These are phyloP conservation scores for Pogoniulus pusillus DNA, from an alignment of 2,797 vertebrate genomes.

Conservation along the genomic window DNA sequence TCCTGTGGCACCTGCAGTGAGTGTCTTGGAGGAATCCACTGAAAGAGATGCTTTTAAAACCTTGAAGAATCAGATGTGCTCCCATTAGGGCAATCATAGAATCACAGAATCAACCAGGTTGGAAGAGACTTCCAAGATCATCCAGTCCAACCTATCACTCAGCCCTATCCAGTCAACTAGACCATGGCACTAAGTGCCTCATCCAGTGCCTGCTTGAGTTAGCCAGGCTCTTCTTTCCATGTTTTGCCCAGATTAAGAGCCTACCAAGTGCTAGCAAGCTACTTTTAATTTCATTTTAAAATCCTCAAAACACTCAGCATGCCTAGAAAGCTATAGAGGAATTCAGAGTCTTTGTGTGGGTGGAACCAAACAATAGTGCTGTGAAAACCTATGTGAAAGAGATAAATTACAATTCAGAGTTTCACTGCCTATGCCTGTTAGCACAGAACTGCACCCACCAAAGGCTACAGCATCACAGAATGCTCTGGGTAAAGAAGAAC, in stretches of 20 bases:
- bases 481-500: no score
- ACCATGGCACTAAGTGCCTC: no score
- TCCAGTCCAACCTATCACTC: no score
- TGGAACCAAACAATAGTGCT: neutral
- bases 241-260: neutral
- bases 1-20: neutral
- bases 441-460: neutral
- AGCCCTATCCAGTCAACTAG: no score
- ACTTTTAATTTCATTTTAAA: neutral
- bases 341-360: neutral
- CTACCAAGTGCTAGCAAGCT: neutral
- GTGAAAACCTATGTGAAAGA: neutral
- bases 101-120: no score
- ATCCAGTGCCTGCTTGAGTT: slow-evolving; percentile 35
- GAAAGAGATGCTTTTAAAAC: neutral
- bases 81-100: neutral
- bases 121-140: no score
- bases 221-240: neutral
- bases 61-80: neutral
- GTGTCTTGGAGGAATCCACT: neutral
- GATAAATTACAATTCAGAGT: neutral
- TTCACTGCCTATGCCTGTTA: neutral
- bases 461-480: neutral
- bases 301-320: neutral
- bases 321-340: neutral